phyloP scores from a whole-genome alignment of 2,113 vertebrate genomes.

The Mustela lutreola region DNA sequence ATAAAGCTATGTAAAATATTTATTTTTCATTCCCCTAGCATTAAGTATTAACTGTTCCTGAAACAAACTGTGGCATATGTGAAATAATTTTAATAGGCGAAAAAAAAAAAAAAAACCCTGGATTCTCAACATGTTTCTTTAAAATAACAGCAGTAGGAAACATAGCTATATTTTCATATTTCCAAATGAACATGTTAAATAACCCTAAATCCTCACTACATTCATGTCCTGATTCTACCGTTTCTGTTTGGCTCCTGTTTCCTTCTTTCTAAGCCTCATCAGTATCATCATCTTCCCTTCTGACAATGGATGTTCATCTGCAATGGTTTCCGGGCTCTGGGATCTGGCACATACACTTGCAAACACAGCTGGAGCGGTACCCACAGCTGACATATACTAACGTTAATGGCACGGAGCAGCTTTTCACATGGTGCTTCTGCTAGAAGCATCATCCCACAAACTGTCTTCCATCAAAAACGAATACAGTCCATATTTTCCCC shows the following conservation, averaged over 20 bases:
- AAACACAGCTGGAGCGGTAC: slow-evolving; percentile 49
- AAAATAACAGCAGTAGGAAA: not conserved
- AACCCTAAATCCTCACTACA: not conserved
- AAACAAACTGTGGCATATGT: not conserved
- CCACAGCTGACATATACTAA: slow-evolving; percentile 9
- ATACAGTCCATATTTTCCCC: not conserved
- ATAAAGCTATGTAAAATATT: not conserved
- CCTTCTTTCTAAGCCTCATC: not conserved
- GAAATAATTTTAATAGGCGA: not conserved
- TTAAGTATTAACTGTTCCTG: not conserved
- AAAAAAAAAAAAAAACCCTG: not conserved
- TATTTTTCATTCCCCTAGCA: not conserved
- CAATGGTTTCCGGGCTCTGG: slow-evolving; percentile 42
- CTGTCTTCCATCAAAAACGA: not conserved
- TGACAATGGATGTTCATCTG: not conserved
- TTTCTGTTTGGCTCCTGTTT: not conserved
- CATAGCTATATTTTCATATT: not conserved
- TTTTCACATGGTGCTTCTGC: not conserved
- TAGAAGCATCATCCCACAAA: not conserved
- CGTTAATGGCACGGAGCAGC: not conserved
- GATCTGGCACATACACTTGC: slow-evolving; percentile 23
- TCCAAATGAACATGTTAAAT: not conserved
- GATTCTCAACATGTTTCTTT: not conserved
- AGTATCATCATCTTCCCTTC: not conserved
- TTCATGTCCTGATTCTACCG: not conserved